Evolutionary conservation across 2,888 invertebrate genomes (phyloP), one percentile per base, ranked within the genome.

Genomic region (Odiellus spinosus): DNA sequence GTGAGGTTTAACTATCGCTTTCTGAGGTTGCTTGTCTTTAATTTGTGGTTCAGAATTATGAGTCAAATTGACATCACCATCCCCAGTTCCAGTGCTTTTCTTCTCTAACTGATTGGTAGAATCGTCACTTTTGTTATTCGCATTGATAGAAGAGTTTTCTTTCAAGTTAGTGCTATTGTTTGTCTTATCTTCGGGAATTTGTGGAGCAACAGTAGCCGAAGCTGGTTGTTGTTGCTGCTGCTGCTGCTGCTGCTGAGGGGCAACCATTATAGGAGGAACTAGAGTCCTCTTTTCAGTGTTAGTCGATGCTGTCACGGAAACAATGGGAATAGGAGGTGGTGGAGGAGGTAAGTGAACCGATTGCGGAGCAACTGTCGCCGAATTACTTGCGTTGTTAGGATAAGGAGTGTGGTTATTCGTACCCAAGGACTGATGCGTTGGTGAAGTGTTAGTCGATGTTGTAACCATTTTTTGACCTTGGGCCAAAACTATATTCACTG

Each of bases 1-100:
- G 63, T 90, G 88, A 10, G 55, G 55, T 43, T 55, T 55, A 5
- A 55, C 55, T 11, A 55, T 55, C 1, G 55, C 55, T 40, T 50
- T 54, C 14, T 57, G 58, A 15, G 53, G 56, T 17, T 54, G 53
- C 35, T 57, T 55, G 10, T 52, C 56, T 41, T 53, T 56, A 2
- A 47, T 34, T 10, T 40, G 38, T 10, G 42, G 38, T 5, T 32
- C 33, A 15, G 33, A 12, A 21, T 41, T 14, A 41, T 14, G 18
- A 41, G 11, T 26, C 12, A 8, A 18, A 3, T 19, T 21, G 10
- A 12, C 21, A 12, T 21, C 41, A 8, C 26, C 26, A 8, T 26
- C 26, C 4, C 26, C 26, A 26, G 26, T 26, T 26, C 26, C 26
- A 8, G 26, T 26, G 14, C 11, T 26, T 49, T 49, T 45, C 8